Base-by-base conservation (phyloP, 2,113 vertebrate genomes). In the Miniopterus natalensis region DNA sequence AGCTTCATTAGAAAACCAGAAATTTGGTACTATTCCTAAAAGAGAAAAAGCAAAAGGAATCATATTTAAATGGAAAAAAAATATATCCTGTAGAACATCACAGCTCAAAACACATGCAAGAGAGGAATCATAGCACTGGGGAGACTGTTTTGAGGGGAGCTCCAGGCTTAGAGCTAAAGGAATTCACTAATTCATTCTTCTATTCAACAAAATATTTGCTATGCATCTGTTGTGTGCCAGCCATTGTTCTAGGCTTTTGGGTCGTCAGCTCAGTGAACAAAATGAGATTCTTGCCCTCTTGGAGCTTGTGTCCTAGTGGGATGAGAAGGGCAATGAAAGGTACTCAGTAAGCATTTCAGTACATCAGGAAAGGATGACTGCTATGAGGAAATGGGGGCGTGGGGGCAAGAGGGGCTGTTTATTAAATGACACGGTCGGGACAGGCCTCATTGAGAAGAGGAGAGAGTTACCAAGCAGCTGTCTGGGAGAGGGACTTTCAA, bases 51-150 rank as follows among this genome's bases (percentile, higher is more conserved):
- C 71, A 73, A 45, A 21, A 73, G 23, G 40, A 63, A 21, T 79
- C 73, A 68, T 78, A 84, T 55, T 90, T 92, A 85, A 84, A 77
- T n/a, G 47, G 70, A 29, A 49, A 66, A 15, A 84, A 73, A n/a
- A 57, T 11, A 23, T 51, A 80, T 31, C 18, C 10, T 68, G 47
- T 70, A 47, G n/a, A 83, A 40, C 8, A 77, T 36, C 17, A 75
- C 15, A 79, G 25, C 23, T 86, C 40, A 53, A 90, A 88, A 74
- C 45, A 59, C 31, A 51, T 3, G 0, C 31, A 47, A 51, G 42
- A 74, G 36, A 93, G n/a, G 25, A 95, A 86, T 71, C 10, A 5
- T 10, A 63, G 53, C 29, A 70, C 45, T n/a, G 61, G 70, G 59
- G 55, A 55, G 45, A 49, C 53, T 57, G 17, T 23, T 77, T 77